phyloP scores from a whole-genome alignment of 2,113 vertebrate genomes.

The Probosciger aterrimus region DNA sequence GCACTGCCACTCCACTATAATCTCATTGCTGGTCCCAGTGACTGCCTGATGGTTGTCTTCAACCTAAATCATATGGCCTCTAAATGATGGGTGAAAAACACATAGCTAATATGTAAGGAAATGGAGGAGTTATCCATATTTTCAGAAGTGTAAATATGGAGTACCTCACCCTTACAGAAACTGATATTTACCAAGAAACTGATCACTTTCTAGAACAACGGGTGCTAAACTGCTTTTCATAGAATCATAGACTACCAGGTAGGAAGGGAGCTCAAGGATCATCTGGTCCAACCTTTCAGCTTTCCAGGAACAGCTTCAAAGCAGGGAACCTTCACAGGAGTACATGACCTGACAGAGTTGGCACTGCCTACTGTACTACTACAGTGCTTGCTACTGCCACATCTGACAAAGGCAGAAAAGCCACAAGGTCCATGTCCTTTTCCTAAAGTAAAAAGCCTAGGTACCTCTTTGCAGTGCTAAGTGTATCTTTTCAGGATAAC shows the following conservation, averaged over 20 bases:
- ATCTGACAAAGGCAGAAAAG: background rate
- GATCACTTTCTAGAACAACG: background rate
- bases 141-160: background rate
- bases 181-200: background rate
- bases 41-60: background rate
- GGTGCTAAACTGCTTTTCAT: background rate
- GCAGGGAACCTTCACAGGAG: background rate
- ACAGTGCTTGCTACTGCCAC: background rate
- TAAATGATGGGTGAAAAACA: background rate
- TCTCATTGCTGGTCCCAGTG: background rate
- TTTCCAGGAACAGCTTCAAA: background rate
- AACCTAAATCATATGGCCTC: background rate
- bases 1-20: background rate
- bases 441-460: background rate
- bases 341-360: background rate
- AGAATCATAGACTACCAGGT: background rate
- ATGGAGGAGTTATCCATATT: background rate
- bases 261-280: background rate
- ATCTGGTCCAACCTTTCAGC: background rate
- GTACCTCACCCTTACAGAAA: background rate
- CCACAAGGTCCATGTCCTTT: background rate
- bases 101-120: background rate
- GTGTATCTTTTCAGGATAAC: background rate
- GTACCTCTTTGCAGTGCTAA: background rate
- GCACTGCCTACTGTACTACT: background rate